Conservation (phyloP, 2,888 invertebrate genomes). For the Leucania comma region DNA sequence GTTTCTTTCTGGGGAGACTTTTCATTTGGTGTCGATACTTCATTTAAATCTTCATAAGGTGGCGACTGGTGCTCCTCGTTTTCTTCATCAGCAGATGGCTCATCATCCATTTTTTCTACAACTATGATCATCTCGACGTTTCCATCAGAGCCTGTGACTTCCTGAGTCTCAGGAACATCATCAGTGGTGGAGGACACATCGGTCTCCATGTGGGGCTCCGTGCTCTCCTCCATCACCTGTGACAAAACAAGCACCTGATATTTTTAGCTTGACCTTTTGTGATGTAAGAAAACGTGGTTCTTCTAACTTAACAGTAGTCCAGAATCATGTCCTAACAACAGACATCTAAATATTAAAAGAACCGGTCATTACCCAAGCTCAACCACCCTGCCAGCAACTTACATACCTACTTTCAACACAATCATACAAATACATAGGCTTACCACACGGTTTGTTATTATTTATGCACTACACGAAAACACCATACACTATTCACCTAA, state of each 20-base stretch:
- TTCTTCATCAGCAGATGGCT: constrained; percentile 61
- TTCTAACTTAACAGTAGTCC: constrained; percentile 59
- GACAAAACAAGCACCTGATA: constrained; percentile 74
- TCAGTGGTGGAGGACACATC: constrained; percentile 85
- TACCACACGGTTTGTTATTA: constrained; percentile 78
- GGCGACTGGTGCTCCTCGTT: constrained; percentile 40
- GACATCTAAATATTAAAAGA: constrained; percentile 74
- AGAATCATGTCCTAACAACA: constrained; percentile 69
- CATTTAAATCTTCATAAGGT: constrained; percentile 28
- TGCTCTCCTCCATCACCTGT: constrained; percentile 85
- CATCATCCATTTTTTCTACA: constrained; percentile 81
- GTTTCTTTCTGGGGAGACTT: constrained; percentile 22
- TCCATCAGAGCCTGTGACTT: constrained; percentile 76
- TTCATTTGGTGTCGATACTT: constrained; percentile 15
- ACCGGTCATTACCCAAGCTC: constrained; percentile 86
- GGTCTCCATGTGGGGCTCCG: constrained; percentile 84
- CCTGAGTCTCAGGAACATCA: constrained; percentile 78
- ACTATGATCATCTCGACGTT: constrained; percentile 82
- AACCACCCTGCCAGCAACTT: constrained; percentile 76
- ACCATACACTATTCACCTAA: constrained; percentile 50
- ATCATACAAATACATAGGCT: constrained; percentile 83
- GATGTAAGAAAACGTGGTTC: constrained; percentile 68
- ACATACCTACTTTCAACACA: constrained; percentile 85
- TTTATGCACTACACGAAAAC: constrained; percentile 48
- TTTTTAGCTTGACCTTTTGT: constrained; percentile 76